Evolutionary conservation across 2,797 vertebrate genomes (phyloP).

Genomic region (Distichodus sexfasciatus): DNA sequence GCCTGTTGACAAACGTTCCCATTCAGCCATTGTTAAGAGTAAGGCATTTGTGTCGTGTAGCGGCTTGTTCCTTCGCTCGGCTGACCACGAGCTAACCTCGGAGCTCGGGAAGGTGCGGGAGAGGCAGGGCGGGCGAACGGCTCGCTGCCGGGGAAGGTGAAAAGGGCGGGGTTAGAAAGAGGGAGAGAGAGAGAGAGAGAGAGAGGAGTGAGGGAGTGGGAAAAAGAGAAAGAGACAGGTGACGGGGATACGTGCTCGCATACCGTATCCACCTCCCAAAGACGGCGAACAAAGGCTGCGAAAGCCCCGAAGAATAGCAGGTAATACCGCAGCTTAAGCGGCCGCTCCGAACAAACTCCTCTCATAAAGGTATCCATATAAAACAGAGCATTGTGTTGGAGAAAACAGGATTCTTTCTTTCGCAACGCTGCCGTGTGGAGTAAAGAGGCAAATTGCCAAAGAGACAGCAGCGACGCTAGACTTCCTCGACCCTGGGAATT

Average conservation of each 20-base stretch:
- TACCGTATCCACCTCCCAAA: slow-evolving; percentile 39
- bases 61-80: slow-evolving; percentile 57
- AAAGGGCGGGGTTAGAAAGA: slow-evolving; percentile 15
- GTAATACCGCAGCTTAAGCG: slow-evolving; percentile 42
- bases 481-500: slow-evolving; percentile 11
- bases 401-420: slow-evolving; percentile 29
- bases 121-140: slow-evolving; percentile 24
- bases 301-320: slow-evolving; percentile 42
- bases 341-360: neutral
- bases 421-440: slow-evolving; percentile 13
- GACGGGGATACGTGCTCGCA: slow-evolving; percentile 36
- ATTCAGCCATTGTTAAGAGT: slow-evolving; percentile 60
- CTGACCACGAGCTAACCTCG: slow-evolving; percentile 63
- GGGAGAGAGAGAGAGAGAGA: slow-evolving; percentile 4
- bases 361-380: slow-evolving; percentile 24
- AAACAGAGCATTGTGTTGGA: slow-evolving; percentile 34
- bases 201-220: slow-evolving; percentile 24
- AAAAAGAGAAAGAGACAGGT: slow-evolving; percentile 26
- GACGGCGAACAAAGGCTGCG: slow-evolving; percentile 36
- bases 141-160: slow-evolving; percentile 28
- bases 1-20: slow-evolving; percentile 60
- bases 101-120: slow-evolving; percentile 39
- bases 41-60: slow-evolving; percentile 61
- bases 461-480: slow-evolving; percentile 11
- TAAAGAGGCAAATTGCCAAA: slow-evolving; percentile 29